Percentiles rank a stretch among this genome's conserved stretches.
These are phyloP conservation scores for Calliphora vomitoria DNA, from an alignment of 2,888 invertebrate species.

Conservation along the genomic window DNA sequence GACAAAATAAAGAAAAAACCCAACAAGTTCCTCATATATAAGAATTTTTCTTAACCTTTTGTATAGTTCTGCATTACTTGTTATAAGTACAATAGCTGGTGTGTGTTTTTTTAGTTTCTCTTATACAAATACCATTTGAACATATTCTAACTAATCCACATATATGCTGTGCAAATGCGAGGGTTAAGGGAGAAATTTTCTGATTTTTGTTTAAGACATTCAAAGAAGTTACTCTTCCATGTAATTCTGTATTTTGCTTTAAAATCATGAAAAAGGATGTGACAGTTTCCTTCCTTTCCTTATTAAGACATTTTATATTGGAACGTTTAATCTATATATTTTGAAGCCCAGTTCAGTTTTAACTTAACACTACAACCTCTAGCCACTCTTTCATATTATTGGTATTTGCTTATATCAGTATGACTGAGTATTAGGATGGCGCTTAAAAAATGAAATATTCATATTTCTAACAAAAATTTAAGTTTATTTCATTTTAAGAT, in stretches of 20 bases:
- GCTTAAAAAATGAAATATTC: no score
- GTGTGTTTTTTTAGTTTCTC: neutral
- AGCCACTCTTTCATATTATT: neutral
- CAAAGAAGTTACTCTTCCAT: no score
- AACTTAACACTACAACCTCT: neutral
- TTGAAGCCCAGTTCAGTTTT: neutral
- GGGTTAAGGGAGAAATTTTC: neutral
- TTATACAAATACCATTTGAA: conserved; percentile 30
- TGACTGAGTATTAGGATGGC: neutral
- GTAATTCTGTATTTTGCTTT: neutral
- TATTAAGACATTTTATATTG: neutral
- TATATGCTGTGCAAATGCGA: neutral
- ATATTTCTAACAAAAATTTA: no score
- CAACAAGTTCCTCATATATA: conserved; percentile 27
- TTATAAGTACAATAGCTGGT: conserved; percentile 2
- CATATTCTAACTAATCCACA: conserved; percentile 20
- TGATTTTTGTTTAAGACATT: neutral
- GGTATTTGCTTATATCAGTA: neutral
- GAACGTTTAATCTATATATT: no score
- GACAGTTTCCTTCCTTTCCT: neutral
- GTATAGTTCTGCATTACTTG: conserved; percentile 16
- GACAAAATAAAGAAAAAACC: conserved; percentile 8
- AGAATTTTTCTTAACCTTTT: conserved; percentile 28
- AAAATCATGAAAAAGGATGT: neutral
- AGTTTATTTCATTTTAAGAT: no score